phyloP scores from a whole-genome alignment of 2,888 invertebrate genomes.

The Tinea pellionella region DNA sequence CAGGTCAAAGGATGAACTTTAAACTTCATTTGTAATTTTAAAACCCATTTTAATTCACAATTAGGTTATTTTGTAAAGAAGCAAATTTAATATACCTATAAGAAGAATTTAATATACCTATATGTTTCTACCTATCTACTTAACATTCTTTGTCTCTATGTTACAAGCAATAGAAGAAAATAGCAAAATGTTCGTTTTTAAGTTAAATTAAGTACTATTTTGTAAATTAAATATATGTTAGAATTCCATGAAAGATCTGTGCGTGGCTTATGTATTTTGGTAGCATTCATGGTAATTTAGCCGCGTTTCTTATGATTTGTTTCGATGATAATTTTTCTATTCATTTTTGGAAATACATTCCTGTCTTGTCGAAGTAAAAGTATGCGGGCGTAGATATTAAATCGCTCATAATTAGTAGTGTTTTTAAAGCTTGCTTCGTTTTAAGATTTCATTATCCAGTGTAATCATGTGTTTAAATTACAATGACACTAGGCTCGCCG shows the following conservation, averaged over 20 bases:
- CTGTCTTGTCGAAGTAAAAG: constrained; percentile 16
- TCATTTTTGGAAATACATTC: not conserved
- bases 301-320: not conserved
- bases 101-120: too few relatives aligned
- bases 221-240: constrained; percentile 23
- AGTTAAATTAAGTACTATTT: not conserved
- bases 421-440: too few relatives aligned
- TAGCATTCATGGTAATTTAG: not conserved
- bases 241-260: constrained; percentile 53
- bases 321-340: not conserved
- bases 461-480: too few relatives aligned
- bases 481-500: too few relatives aligned
- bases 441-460: too few relatives aligned
- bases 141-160: too few relatives aligned
- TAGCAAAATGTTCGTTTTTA: not conserved
- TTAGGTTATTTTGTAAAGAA: too few relatives aligned
- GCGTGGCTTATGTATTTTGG: constrained; percentile 30
- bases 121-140: too few relatives aligned
- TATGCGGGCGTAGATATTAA: too few relatives aligned
- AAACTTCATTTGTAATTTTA: constrained; percentile 22
- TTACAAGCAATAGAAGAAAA: not conserved
- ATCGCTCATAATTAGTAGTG: too few relatives aligned
- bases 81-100: too few relatives aligned
- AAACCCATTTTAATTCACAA: not conserved
- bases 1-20: constrained; percentile 57